Conservation (phyloP, 2,888 invertebrate species). For the Neria commutata region DNA sequence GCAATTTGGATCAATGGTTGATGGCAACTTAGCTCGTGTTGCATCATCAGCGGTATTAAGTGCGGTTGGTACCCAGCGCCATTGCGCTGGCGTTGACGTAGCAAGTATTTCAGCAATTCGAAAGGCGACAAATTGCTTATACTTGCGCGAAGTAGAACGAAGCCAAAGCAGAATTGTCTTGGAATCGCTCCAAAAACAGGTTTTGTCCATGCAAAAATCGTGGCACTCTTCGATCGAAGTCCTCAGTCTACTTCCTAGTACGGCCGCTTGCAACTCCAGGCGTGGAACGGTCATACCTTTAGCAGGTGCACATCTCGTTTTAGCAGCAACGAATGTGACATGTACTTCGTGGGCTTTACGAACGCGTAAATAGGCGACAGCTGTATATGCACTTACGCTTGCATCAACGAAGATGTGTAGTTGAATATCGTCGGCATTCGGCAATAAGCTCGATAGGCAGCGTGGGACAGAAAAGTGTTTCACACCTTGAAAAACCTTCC, state of each 20-base stretch:
- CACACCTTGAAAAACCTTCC: conserved; percentile 5
- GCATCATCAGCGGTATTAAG: conserved; percentile 14
- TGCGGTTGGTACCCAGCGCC: conserved; percentile 14
- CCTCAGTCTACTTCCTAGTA: conserved; percentile 11
- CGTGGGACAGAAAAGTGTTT: too few species aligned
- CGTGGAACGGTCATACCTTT: conserved; percentile 15
- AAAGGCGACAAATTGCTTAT: not conserved
- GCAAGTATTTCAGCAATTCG: not conserved
- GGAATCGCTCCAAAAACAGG: conserved; percentile 10
- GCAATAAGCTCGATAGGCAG: too few species aligned
- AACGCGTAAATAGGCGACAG: conserved; percentile 16
- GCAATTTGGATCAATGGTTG: not conserved
- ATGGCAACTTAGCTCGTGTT: conserved; percentile 7
- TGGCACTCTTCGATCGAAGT: conserved; percentile 4
- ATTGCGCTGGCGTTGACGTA: not conserved
- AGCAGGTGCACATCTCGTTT: conserved; percentile 12
- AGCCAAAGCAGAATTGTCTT: conserved; percentile 22
- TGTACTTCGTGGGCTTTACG: too few species aligned
- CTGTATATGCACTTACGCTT: too few species aligned
- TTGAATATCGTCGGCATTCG: too few species aligned
- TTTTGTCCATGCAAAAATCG: not conserved
- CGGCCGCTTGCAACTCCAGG: conserved; percentile 20
- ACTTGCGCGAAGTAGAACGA: conserved; percentile 7
- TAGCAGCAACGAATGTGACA: conserved; percentile 11
- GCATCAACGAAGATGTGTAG: too few species aligned